Evolutionary conservation across 2,888 invertebrate species (phyloP).

Genomic region (Acanthopleura granulata): DNA sequence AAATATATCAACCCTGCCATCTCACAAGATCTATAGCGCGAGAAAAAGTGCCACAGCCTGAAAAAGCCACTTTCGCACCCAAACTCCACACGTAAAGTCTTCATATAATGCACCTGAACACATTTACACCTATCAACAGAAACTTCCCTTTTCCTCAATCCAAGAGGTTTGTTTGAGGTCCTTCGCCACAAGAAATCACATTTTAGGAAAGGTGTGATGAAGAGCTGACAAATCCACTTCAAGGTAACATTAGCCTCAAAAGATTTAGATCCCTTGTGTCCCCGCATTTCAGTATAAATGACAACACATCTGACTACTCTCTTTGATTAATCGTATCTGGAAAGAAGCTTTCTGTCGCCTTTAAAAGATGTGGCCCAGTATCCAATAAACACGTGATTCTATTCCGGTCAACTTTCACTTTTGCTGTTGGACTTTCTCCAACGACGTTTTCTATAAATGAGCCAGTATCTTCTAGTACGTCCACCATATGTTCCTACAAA

Average conservation of each 20-base stretch:
- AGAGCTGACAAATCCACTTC: conserved; percentile 20
- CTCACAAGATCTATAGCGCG: no score
- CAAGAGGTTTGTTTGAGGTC: conserved; percentile 14
- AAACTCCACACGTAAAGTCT: neutral
- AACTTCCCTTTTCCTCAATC: conserved; percentile 20
- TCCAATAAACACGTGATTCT: neutral
- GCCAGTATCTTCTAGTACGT: neutral
- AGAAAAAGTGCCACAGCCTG: no score
- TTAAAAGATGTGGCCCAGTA: neutral
- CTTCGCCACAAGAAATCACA: conserved; percentile 26
- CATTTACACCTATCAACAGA: conserved; percentile 29
- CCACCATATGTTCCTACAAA: neutral
- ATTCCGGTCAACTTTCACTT: neutral
- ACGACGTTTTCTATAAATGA: neutral
- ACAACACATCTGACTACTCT: neutral
- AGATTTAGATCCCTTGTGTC: no score
- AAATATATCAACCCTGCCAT: no score
- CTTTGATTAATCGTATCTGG: neutral
- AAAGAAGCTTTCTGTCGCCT: neutral
- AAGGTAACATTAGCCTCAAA: neutral
- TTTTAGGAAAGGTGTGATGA: conserved; percentile 15
- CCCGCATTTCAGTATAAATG: neutral
- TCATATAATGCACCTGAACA: conserved; percentile 10
- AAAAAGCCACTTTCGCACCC: neutral
- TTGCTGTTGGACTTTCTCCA: neutral